Percentiles rank a stretch among this genome's conserved stretches.
These are phyloP conservation scores for Eupithecia tripunctaria DNA, from an alignment of 2,888 invertebrate species.

Conservation along the genomic window DNA sequence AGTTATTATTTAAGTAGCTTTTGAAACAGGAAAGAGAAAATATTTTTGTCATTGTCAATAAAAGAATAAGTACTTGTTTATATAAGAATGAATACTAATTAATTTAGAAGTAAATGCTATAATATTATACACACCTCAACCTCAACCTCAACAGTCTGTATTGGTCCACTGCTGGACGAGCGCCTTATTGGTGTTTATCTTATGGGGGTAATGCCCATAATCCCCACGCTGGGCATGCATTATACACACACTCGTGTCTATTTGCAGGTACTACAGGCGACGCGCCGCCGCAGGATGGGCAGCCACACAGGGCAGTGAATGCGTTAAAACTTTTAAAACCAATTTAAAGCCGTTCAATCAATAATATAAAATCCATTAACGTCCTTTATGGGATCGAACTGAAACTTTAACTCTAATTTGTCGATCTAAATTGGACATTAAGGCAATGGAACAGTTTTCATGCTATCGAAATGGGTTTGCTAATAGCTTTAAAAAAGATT, in stretches of 20 bases:
- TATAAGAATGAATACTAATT: neutral
- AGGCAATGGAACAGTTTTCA: conserved; percentile 5
- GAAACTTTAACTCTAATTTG: conserved; percentile 12
- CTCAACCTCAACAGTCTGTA: no score
- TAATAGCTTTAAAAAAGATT: conserved; percentile 3
- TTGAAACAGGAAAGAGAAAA: neutral
- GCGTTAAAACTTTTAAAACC: conserved; percentile 1
- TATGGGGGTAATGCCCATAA: no score
- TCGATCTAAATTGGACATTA: conserved; percentile 6
- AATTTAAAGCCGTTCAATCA: conserved; percentile 1
- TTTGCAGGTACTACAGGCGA: no score
- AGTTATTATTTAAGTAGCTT: neutral
- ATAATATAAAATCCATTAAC: neutral
- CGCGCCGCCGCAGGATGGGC: neutral
- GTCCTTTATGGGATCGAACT: neutral
- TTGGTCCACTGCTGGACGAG: no score
- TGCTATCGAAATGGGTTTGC: neutral
- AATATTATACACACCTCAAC: no score
- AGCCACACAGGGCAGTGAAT: neutral
- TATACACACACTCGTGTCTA: no score
- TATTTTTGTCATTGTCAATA: neutral
- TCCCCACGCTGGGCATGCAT: no score
- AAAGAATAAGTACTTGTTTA: neutral
- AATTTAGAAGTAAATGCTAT: neutral
- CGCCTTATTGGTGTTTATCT: no score